Evolutionary conservation across 64 coral and sea anemone species (phyloP).

Genomic region (Cladopsammia gracilis): DNA sequence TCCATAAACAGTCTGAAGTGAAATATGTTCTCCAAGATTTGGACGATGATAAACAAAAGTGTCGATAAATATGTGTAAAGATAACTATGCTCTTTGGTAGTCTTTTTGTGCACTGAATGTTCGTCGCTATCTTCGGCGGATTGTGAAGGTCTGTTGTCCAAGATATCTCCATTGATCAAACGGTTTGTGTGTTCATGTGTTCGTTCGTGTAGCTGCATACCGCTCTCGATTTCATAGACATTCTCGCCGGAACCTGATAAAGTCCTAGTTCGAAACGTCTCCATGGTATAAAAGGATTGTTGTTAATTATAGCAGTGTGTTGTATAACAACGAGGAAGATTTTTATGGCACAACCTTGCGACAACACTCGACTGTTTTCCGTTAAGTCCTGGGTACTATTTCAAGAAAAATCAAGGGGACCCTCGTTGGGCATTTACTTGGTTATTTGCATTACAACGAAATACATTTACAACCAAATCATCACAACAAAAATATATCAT

Average conservation of each 20-base stretch:
- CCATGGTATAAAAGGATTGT: background rate
- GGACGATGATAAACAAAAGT: background rate
- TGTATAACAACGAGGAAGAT: too few species aligned
- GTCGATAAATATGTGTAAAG: conserved; percentile 32
- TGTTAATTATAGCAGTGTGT: too few species aligned
- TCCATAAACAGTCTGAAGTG: background rate
- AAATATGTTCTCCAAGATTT: conserved; percentile 24
- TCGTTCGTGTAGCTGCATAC: background rate
- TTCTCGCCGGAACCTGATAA: conserved; percentile 2
- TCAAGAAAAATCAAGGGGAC: too few species aligned
- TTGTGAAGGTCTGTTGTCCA: background rate
- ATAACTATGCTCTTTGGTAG: background rate
- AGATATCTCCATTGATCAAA: background rate
- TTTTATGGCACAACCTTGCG: too few species aligned
- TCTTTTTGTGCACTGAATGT: conserved; percentile 8
- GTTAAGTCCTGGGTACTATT: background rate
- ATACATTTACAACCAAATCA: too few species aligned
- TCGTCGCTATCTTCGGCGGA: conserved; percentile 2
- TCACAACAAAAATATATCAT: too few species aligned
- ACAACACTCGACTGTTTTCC: too few species aligned
- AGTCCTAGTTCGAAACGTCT: conserved; percentile 2
- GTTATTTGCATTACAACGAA: too few species aligned
- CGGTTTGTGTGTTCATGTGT: conserved; percentile 2
- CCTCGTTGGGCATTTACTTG: too few species aligned
- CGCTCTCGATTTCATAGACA: background rate